Evolutionary conservation across 2,888 invertebrate genomes (phyloP).

Genomic region (Rotaria socialis): DNA sequence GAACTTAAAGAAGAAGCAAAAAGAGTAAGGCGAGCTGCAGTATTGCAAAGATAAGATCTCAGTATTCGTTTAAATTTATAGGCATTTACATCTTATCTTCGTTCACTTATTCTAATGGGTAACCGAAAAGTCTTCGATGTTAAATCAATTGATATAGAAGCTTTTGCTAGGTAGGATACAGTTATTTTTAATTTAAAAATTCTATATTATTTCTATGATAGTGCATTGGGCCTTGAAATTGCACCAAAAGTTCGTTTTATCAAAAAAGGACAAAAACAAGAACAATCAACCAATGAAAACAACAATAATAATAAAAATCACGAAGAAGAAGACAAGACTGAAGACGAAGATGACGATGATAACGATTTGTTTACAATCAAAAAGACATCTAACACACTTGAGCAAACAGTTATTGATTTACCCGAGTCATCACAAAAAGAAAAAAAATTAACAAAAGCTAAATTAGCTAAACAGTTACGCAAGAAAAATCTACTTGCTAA

Average conservation of each 20-base stretch:
- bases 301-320: conserved; percentile 66
- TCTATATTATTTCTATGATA: conserved; percentile 44
- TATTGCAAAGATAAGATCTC: too few relatives aligned
- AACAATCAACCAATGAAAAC: conserved; percentile 77
- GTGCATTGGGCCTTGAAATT: conserved; percentile 78
- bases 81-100: conserved; percentile 83
- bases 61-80: conserved; percentile 49
- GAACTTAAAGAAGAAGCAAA: conserved; percentile 84
- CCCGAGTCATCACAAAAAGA: conserved; percentile 41
- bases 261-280: conserved; percentile 52
- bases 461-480: conserved; percentile 46
- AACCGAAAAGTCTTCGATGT: conserved; percentile 86
- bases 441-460: conserved; percentile 47
- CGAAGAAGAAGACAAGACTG: conserved; percentile 52
- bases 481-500: conserved; percentile 80
- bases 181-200: too few relatives aligned
- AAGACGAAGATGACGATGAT: conserved; percentile 62
- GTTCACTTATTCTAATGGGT: conserved; percentile 83
- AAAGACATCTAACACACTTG: neutral
- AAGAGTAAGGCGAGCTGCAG: conserved; percentile 64
- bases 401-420: conserved; percentile 47
- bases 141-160: conserved; percentile 72
- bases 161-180: conserved; percentile 69
- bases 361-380: conserved; percentile 69
- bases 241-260: conserved; percentile 84